Evolutionary conservation across 2,888 invertebrate genomes (phyloP).

Genomic region (Apodemia duryi): DNA sequence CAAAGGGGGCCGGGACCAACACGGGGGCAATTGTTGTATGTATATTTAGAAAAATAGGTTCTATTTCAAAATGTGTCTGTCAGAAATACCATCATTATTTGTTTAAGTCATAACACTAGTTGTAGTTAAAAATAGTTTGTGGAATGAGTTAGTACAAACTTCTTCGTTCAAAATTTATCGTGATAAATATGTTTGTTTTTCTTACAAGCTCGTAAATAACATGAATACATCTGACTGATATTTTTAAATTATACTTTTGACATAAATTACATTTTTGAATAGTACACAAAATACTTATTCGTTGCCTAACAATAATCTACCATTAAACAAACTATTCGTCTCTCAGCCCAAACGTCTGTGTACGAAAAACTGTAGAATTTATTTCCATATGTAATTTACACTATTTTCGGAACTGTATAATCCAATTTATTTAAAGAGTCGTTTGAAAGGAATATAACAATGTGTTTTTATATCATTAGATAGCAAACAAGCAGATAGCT

Average conservation of each 20-base stretch:
- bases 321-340: neutral
- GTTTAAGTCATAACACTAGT: no score
- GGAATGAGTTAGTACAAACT: no score
- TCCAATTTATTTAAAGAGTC: no score
- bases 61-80: no score
- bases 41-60: no score
- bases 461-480: no score
- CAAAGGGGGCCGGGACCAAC: no score
- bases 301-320: neutral
- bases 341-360: neutral
- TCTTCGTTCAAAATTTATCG: neutral
- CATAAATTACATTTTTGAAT: neutral
- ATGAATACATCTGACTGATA: neutral
- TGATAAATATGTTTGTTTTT: neutral
- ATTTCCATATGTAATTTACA: neutral
- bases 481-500: no score
- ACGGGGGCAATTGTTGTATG: no score
- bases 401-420: neutral
- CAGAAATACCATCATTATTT: no score
- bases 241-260: neutral
- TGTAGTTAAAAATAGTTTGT: no score
- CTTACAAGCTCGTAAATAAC: neutral
- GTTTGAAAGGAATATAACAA: no score
- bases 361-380: neutral
- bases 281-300: neutral